These are phyloP conservation scores for Ellobius talpinus DNA, from an alignment of 2,113 vertebrate genomes.

Conservation along the genomic window DNA sequence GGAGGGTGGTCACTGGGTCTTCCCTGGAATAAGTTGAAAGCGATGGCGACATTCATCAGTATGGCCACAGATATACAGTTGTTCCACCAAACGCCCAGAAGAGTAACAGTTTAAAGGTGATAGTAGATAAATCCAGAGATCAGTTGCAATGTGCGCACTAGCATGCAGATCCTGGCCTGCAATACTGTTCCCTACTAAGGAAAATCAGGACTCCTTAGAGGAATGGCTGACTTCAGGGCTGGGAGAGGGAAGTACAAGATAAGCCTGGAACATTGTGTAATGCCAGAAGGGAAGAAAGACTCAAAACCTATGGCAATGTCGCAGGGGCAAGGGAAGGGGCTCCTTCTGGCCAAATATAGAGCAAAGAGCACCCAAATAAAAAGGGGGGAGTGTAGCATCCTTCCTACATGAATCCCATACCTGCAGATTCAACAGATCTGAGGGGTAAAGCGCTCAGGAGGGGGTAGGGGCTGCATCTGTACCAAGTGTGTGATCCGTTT, in stretches of 20 bases:
- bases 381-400: too few relatives aligned
- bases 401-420: not conserved
- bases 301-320: not conserved
- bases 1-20: not conserved
- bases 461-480: not conserved
- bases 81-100: not conserved
- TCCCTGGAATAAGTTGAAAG: not conserved
- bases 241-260: not conserved
- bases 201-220: not conserved
- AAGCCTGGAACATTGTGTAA: not conserved
- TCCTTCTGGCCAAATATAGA: not conserved
- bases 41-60: not conserved
- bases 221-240: not conserved
- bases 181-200: not conserved
- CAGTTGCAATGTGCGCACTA: rapidly evolving
- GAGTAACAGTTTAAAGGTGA: not conserved
- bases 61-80: not conserved
- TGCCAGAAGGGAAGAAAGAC: not conserved
- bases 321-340: not conserved
- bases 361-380: not conserved
- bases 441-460: not conserved
- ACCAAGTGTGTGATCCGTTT: not conserved
- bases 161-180: not conserved
- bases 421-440: not conserved
- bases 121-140: not conserved